Conservation (phyloP, 2,113 vertebrate species). For the Neotoma lepida region DNA sequence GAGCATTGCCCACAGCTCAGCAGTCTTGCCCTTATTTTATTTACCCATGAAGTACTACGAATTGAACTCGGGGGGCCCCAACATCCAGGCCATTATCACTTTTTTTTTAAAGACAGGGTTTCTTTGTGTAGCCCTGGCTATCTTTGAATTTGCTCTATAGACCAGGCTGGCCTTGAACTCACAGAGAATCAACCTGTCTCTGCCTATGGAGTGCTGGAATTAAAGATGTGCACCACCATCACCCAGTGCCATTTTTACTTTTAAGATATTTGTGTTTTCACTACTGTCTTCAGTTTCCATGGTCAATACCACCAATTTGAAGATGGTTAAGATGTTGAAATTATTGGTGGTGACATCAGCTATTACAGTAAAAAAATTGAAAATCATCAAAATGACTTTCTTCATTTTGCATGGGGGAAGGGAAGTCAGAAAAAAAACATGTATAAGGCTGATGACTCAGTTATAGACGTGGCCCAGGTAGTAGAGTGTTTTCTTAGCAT, state of each 20-base stretch:
- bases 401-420: background rate
- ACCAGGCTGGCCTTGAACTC: background rate
- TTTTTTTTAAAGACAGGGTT: background rate
- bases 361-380: conserved; percentile 1
- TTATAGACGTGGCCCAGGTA: background rate
- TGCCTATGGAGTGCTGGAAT: background rate
- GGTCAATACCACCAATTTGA: background rate
- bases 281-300: background rate
- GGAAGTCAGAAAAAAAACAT: conserved; percentile 24
- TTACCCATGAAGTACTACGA: background rate
- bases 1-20: background rate
- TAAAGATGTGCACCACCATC: background rate
- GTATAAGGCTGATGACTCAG: background rate
- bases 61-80: background rate
- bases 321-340: conserved; percentile 9
- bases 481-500: background rate
- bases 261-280: conserved; percentile 46
- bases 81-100: background rate
- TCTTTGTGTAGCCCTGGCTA: background rate
- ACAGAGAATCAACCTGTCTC: background rate
- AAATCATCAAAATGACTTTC: conserved; percentile 31
- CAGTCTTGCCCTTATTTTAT: conserved; percentile 17
- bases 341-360: conserved; percentile 19
- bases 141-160: background rate
- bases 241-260: background rate